Base-by-base conservation (phyloP, 2,113 vertebrate genomes). In the Ceratotherium simum region DNA sequence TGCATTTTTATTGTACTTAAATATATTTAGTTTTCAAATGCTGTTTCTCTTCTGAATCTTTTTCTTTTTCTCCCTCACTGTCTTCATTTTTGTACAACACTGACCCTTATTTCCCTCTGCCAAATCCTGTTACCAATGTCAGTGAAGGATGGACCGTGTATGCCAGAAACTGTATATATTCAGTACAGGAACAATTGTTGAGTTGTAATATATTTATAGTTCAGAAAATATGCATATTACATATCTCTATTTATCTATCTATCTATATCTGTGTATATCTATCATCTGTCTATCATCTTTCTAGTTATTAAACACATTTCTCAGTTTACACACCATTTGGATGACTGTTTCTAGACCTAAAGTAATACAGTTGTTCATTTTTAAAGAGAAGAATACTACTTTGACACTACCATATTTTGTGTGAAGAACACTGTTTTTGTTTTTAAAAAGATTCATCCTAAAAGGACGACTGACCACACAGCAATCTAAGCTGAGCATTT, bases 1-100 rank as follows among this genome's bases (percentile, higher is more conserved):
- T 98, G 83, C 27, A 89, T 97, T 97, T 97, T 95, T 58, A 83
- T 98, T 98, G 70, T 89, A 89, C 95, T 98, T 97, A 98, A 97
- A 96, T 95, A 97, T 87, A 95, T 98, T 97, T 98, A 36, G 33
- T 78, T 97, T 88, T 92, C 56, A 48, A 80, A 91, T 97, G 81
- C 21, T 82, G 46, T 62, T 90, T 92, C 4, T 80, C 39, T 42
- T 94, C 23, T 23, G 27, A 62, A 83, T 73, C 17, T 29, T 67
- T 91, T 76, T 95, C 39, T 85, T 3, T 82, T 78, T 75, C 39
- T 88, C 31, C 7, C 39, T 73, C 14, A n/a, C 14, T 76, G 2
- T 92, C 36, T 18, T 97, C 20, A 78, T 69, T 96, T 89, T 60
- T 76, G 4, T 80, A 31, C 31, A 64, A 17, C 2, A n/a, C 0